These are phyloP conservation scores for Tupaia tana DNA, from an alignment of 2,113 vertebrate genomes.

Conservation along the genomic window DNA sequence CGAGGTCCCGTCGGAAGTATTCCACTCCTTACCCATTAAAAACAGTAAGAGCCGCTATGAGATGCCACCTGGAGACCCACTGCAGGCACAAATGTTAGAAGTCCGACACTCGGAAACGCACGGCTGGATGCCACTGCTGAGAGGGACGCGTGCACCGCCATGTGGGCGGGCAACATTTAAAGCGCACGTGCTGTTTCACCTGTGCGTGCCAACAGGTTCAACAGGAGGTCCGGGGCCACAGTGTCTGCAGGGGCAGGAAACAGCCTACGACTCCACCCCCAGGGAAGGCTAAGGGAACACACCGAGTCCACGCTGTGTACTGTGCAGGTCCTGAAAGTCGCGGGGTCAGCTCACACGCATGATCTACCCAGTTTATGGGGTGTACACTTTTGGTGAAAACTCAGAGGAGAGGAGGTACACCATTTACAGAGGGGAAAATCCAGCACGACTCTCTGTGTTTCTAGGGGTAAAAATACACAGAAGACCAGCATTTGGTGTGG, in stretches of 20 bases:
- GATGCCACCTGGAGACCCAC: background rate
- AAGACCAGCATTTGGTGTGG: too few relatives aligned
- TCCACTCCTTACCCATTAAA: too few relatives aligned
- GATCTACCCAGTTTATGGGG: background rate
- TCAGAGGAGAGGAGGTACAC: background rate
- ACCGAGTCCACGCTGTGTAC: background rate
- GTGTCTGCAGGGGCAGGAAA: background rate
- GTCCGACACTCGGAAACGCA: background rate
- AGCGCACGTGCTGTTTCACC: background rate
- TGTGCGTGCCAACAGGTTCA: background rate
- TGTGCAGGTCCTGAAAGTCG: background rate
- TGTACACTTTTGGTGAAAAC: background rate
- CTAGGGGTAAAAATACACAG: background rate
- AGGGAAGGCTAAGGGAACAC: background rate
- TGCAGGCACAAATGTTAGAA: background rate
- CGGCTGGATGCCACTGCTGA: background rate
- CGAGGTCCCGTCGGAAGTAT: too few relatives aligned
- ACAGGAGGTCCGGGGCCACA: background rate
- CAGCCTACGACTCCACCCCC: background rate
- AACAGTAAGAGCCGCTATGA: background rate
- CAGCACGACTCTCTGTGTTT: background rate
- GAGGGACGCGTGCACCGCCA: fast-evolving
- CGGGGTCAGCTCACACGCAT: background rate
- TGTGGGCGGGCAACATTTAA: fast-evolving
- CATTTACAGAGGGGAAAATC: background rate